These are phyloP conservation scores for Cantharis flavilabris DNA, from an alignment of 2,888 invertebrate species.

Conservation along the genomic window DNA sequence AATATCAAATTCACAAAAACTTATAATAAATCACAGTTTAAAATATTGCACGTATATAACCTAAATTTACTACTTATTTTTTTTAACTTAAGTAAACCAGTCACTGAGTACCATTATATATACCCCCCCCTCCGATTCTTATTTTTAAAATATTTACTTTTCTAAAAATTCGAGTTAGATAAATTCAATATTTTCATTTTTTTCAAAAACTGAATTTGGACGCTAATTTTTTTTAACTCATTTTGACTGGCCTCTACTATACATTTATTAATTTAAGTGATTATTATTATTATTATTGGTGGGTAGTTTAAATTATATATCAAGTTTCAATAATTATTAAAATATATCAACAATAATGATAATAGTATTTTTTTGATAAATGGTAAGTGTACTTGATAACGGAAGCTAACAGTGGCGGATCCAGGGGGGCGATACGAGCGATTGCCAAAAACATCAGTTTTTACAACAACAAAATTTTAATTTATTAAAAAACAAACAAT, in stretches of 20 bases:
- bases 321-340: not conserved
- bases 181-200: no score
- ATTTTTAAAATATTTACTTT: not conserved
- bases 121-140: no score
- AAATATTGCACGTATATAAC: not conserved
- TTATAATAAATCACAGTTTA: slow-evolving; percentile 1
- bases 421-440: no score
- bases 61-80: not conserved
- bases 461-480: no score
- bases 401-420: not conserved
- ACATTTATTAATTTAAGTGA: not conserved
- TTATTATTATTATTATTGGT: not conserved
- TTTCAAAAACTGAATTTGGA: not conserved
- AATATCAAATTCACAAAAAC: not conserved
- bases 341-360: not conserved
- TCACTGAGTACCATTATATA: no score
- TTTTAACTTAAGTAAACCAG: not conserved
- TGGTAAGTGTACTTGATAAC: not conserved
- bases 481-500: no score
- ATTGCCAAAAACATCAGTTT: no score
- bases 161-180: no score
- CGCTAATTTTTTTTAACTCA: not conserved
- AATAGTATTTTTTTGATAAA: not conserved
- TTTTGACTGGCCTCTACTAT: not conserved
- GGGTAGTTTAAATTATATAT: not conserved